Conservation (phyloP, 1,140 invertebrate species). For the Tetragnatha versicolor region DNA sequence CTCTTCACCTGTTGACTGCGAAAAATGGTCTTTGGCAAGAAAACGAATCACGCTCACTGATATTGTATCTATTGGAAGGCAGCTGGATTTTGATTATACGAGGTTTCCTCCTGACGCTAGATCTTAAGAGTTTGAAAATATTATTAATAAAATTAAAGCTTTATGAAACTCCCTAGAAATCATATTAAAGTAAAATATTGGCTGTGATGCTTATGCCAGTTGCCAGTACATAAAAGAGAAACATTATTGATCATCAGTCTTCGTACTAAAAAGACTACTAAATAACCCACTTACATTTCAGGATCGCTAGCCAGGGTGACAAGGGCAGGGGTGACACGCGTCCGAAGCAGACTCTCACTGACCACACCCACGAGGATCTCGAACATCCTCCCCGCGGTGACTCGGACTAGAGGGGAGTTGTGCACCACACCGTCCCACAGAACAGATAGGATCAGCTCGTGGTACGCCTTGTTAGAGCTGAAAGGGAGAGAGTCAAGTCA, state of each 20-base stretch:
- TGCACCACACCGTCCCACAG: conserved; percentile 78
- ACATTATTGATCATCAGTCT: too few species aligned
- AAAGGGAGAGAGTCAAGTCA: conserved; percentile 26
- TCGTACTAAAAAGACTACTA: background rate
- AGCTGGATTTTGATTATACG: too few species aligned
- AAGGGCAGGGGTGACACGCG: conserved; percentile 73
- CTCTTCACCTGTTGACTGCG: too few species aligned
- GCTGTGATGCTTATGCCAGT: too few species aligned
- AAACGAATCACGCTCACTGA: too few species aligned
- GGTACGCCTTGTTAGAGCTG: conserved; percentile 58
- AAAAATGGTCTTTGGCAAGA: too few species aligned
- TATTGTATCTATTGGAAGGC: too few species aligned
- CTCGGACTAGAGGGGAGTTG: conserved; percentile 70
- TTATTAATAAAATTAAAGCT: background rate
- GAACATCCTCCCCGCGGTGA: conserved; percentile 71
- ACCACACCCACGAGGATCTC: conserved; percentile 69
- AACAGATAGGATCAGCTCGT: conserved; percentile 71
- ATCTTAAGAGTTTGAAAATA: too few species aligned
- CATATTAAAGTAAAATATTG: too few species aligned
- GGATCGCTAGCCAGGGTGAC: conserved; percentile 76
- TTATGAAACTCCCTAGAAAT: background rate
- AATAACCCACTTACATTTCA: conserved; percentile 69
- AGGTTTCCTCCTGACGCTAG: too few species aligned
- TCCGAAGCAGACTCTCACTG: conserved; percentile 69
- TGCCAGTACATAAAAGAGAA: too few species aligned